Evolutionary conservation across 2,797 vertebrate species (phyloP), one percentile per base, ranked within the genome.

Genomic region (Centropyge bicolor): DNA sequence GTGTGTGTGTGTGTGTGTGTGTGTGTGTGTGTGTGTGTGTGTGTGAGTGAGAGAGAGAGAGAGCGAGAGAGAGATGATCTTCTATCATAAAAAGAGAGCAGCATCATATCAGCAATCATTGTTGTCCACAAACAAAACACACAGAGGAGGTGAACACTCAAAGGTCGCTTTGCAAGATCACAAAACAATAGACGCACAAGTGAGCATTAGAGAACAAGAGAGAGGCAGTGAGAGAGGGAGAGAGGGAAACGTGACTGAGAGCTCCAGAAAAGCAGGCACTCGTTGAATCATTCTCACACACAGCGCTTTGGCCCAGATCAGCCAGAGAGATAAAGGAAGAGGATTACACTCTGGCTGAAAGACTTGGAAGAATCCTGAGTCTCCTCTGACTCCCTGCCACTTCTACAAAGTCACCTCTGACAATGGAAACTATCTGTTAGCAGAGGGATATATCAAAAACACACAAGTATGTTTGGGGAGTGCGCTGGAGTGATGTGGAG

Each of bases 301-400:
- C 88, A 87, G 88, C 59, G 74, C 86, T 88, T 87, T 84, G 86
- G 87, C 89, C 88, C 83, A 90, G 91, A 93, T 94, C 92, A 93
- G 80, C 78, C 82, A 80, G 76, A 82, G 78, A 91, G 88, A 93
- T 92, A 93, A 91, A 91, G 84, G 86, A 91, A 89, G 84, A 88
- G 89, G 89, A 92, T 90, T 92, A 93, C 74, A 81, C 88, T 86
- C 76, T 61, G 74, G 79, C 83, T 83, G 83, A 88, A 83, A 88
- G 88, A 90, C 86, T 88, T 81, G 82, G 83, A 90, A 91, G 88
- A 80, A 82, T 68, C 64, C 65, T 41, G 67, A 78, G 55, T 82
- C 77, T 87, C 87, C 78, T 89, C 83, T 86, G 86, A 90, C 84
- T 89, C 87, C 78, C 74, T 89, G 86, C 83, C 89, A 86, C 72